Evolutionary conservation across 2,888 invertebrate species (phyloP).

Genomic region (Nemotelus pantherinus): DNA sequence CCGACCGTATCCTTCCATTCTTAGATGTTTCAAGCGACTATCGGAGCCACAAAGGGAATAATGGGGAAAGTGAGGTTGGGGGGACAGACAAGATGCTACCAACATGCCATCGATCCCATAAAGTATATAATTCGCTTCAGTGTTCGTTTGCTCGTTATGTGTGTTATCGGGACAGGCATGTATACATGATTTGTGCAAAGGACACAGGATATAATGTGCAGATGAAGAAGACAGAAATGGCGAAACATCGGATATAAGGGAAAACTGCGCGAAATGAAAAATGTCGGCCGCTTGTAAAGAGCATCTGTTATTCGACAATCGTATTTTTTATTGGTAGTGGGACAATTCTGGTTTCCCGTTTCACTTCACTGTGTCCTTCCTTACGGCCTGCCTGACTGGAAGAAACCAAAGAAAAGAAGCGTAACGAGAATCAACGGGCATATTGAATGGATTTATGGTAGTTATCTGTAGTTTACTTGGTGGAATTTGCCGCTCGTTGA

Average conservation of each 20-base stretch:
- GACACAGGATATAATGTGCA: slow-evolving; percentile 19
- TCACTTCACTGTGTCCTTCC: slow-evolving; percentile 10
- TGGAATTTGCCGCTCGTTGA: background rate
- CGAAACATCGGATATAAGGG: slow-evolving; percentile 34
- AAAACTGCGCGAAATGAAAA: slow-evolving; percentile 44
- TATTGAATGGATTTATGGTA: slow-evolving; percentile 6
- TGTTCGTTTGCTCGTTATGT: slow-evolving; percentile 3
- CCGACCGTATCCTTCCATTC: slow-evolving; percentile 1
- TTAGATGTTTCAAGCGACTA: background rate
- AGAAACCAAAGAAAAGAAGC: background rate
- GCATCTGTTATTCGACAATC: slow-evolving; percentile 45
- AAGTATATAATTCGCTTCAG: slow-evolving; percentile 34
- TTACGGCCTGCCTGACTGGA: background rate
- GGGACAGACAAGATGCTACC: background rate
- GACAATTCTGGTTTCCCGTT: slow-evolving; percentile 33
- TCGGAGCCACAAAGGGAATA: background rate
- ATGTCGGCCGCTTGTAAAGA: slow-evolving; percentile 31
- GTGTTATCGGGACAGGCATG: background rate
- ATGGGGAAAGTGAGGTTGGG: slow-evolving; percentile 5
- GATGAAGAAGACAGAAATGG: slow-evolving; percentile 17
- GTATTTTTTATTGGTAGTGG: slow-evolving; percentile 43
- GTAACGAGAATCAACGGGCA: background rate
- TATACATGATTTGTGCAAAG: background rate
- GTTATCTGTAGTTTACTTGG: background rate
- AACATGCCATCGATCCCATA: slow-evolving; percentile 37